These are phyloP conservation scores for Megastigmus dorsalis DNA, from an alignment of 2,888 invertebrate genomes.

Conservation along the genomic window DNA sequence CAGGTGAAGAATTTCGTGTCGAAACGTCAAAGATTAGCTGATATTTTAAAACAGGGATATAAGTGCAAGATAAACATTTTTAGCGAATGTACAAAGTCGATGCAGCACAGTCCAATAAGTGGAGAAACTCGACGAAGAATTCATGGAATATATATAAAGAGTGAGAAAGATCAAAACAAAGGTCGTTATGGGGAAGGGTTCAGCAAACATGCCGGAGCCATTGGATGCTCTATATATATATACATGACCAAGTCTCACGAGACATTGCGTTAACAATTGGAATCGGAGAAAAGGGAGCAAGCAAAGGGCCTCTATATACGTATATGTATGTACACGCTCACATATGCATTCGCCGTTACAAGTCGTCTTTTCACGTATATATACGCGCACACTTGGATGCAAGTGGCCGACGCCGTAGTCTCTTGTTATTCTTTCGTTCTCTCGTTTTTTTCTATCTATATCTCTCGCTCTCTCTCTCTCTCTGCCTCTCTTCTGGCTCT, in stretches of 20 bases:
- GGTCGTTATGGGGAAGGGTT: background rate
- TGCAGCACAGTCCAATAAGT: too few relatives aligned
- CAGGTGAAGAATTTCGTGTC: too few relatives aligned
- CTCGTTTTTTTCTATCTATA: background rate
- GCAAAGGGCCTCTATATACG: background rate
- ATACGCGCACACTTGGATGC: slow-evolving; percentile 60
- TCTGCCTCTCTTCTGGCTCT: background rate
- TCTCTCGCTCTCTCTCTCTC: slow-evolving; percentile 9
- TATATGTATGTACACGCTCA: too few relatives aligned
- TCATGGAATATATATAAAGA: background rate
- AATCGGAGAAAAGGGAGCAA: background rate
- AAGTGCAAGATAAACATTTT: too few relatives aligned
- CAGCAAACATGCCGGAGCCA: slow-evolving; percentile 3
- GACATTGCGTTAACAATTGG: background rate
- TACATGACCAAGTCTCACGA: slow-evolving; percentile 1
- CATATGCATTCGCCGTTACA: slow-evolving; percentile 5
- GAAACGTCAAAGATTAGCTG: too few relatives aligned
- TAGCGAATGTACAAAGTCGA: too few relatives aligned
- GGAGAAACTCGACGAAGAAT: too few relatives aligned
- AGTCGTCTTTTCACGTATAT: slow-evolving; percentile 37
- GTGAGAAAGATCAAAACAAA: slow-evolving; percentile 22
- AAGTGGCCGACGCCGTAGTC: slow-evolving; percentile 63
- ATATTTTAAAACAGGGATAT: too few relatives aligned
- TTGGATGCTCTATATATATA: too few relatives aligned
- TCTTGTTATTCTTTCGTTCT: too few relatives aligned